Percentiles rank a stretch among this genome's conserved stretches.
Conservation (phyloP, 2,797 vertebrate species). For the Staurois parvus region DNA sequence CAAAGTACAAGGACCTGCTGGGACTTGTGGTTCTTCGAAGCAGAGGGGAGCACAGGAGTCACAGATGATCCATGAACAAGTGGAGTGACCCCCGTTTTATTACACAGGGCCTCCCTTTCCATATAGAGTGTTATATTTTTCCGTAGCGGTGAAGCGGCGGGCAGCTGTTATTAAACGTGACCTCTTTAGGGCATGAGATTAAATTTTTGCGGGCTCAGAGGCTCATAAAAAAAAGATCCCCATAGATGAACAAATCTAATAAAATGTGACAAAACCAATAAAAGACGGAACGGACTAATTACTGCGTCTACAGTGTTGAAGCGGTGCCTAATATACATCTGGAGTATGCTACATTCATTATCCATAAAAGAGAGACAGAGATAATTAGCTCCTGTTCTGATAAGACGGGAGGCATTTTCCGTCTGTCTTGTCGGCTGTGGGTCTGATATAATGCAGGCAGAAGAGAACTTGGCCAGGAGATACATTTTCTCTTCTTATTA, state of each 20-base stretch:
- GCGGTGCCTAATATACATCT: background rate
- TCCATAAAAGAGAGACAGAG: background rate
- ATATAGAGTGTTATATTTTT: constrained; percentile 22
- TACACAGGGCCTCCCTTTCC: background rate
- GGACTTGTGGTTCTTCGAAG: too few species aligned
- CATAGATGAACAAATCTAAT: constrained; percentile 35
- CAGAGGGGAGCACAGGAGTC: background rate
- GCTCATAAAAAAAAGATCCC: constrained; percentile 43
- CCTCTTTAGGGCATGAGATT: constrained; percentile 47
- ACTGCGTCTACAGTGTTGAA: background rate
- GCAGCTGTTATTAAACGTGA: constrained; percentile 48
- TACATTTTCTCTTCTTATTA: background rate
- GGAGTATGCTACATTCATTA: constrained; percentile 11
- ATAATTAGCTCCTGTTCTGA: background rate
- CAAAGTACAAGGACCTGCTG: background rate
- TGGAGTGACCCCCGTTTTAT: background rate
- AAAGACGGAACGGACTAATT: constrained; percentile 42
- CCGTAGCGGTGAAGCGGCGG: background rate
- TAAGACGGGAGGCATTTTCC: background rate
- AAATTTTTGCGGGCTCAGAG: constrained; percentile 18
- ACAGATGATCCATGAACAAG: background rate
- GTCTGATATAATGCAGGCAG: background rate
- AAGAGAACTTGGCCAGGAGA: background rate
- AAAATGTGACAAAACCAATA: constrained; percentile 53
- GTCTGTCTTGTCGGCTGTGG: background rate